Percentiles rank a stretch among this genome's conserved stretches.
phyloP scores from a whole-genome alignment of 2,113 vertebrate species.

The Cynocephalus volans region DNA sequence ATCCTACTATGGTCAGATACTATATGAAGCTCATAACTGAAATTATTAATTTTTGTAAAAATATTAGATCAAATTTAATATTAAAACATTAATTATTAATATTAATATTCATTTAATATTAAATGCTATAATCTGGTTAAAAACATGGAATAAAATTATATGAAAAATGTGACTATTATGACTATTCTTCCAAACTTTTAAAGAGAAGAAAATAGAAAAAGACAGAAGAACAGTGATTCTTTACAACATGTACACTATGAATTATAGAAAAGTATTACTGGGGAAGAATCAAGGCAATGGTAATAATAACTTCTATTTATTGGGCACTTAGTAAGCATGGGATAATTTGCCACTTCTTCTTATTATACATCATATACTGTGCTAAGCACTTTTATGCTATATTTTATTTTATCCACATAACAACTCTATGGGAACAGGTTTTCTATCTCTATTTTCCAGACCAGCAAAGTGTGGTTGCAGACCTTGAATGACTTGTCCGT shows the following conservation, averaged over 20 bases:
- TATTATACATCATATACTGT: not conserved
- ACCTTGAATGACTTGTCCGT: not conserved
- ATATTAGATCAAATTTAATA: not conserved
- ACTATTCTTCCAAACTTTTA: not conserved
- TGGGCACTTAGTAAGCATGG: not conserved
- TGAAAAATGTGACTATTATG: not conserved
- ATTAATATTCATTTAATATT: too few relatives aligned
- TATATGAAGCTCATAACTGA: not conserved
- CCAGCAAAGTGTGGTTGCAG: not conserved
- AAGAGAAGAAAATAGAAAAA: not conserved
- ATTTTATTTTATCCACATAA: not conserved
- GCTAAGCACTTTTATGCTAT: not conserved
- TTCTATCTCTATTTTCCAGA: not conserved
- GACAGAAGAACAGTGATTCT: not conserved
- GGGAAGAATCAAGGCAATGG: not conserved
- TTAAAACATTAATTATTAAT: not conserved
- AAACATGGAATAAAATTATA: not conserved
- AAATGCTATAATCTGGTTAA: not conserved
- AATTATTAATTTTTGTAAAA: slow-evolving; percentile 8
- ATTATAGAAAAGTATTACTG: not conserved
- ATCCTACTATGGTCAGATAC: not conserved
- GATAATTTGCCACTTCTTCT: not conserved
- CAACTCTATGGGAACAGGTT: not conserved
- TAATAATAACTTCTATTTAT: not conserved
- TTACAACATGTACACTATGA: not conserved